Evolutionary conservation across 2,888 invertebrate species (phyloP), one percentile per base, ranked within the genome.

Genomic region (Nowickia ferox): DNA sequence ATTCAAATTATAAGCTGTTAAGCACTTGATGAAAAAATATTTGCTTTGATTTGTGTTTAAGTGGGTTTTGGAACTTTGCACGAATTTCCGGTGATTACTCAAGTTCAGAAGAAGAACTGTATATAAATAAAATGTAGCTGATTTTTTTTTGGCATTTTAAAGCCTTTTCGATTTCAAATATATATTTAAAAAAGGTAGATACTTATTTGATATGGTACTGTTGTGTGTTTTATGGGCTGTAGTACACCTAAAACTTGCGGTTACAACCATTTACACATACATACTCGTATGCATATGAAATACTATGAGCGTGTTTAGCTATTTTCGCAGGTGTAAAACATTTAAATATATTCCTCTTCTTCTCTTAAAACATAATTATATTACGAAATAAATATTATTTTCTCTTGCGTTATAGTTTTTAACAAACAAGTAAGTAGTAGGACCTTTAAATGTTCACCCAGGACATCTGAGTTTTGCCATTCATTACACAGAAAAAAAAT

Each of bases 241-340:
- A 86, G 76, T 79, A 71, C 63, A 78, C 53, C 61, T 65, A 53
- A 79, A 86, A 77, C 44, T 79, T 86, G 79, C 71, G 75, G 75
- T 79, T 76, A 65, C 82, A 75, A 65, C n/a, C 57, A 44, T 15
- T 72, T 74, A 22, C 10, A n/a, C n/a, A n/a, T n/a, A n/a, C n/a
- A n/a, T n/a, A n/a, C n/a, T n/a, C n/a, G n/a, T n/a, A n/a, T n/a
- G n/a, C n/a, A 68, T 61, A 40, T 17, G 59, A 42, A 51, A 66
- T 77, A 71, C 51, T 44, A 65, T 30, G 72, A 61, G 30, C 86
- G 83, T 86, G 86, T 71, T 69, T 79, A 72, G 68, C 76, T 79
- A 89, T 61, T 61, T 53, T 17, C 76, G 71, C 91, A 91, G 91
- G 91, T 90, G 90, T 89, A 88, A 90, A 89, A 90, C 89, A 89